A percentile compares a stretch with the other conserved stretches of the same genome.
Conservation (phyloP, 2,888 invertebrate genomes). For the Ophraella communa region DNA sequence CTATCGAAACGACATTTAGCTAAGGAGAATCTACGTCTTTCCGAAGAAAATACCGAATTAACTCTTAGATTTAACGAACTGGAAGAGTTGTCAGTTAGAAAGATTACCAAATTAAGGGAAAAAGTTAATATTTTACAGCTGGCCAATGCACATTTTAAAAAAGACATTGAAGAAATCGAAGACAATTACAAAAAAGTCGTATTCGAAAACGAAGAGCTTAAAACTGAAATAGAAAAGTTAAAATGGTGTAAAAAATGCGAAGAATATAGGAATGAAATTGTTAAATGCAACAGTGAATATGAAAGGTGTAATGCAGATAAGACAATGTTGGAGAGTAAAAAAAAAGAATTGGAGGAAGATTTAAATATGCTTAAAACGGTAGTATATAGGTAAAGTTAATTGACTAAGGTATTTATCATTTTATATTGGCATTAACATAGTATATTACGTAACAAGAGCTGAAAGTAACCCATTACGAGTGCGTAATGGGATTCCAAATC, state of each 20-base stretch:
- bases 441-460: too few relatives aligned
- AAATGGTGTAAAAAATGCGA: slow-evolving; percentile 58
- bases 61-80: slow-evolving; percentile 62
- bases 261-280: slow-evolving; percentile 61
- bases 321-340: slow-evolving; percentile 63
- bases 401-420: neutral
- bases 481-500: too few relatives aligned
- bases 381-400: slow-evolving; percentile 66
- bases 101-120: slow-evolving; percentile 68
- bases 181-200: slow-evolving; percentile 62
- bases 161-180: slow-evolving; percentile 68
- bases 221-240: slow-evolving; percentile 61
- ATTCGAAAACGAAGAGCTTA: slow-evolving; percentile 64
- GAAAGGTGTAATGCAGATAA: slow-evolving; percentile 63
- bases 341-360: slow-evolving; percentile 69
- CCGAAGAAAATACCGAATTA: slow-evolving; percentile 63
- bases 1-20: slow-evolving; percentile 52
- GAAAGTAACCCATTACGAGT: neutral
- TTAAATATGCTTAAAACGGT: slow-evolving; percentile 78
- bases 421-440: neutral
- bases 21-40: slow-evolving; percentile 64
- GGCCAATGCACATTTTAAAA: slow-evolving; percentile 68
- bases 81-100: slow-evolving; percentile 63
- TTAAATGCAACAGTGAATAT: slow-evolving; percentile 62
- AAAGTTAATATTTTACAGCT: slow-evolving; percentile 67